Base-by-base conservation (phyloP, 2,888 invertebrate species). In the Hololepta plana region DNA sequence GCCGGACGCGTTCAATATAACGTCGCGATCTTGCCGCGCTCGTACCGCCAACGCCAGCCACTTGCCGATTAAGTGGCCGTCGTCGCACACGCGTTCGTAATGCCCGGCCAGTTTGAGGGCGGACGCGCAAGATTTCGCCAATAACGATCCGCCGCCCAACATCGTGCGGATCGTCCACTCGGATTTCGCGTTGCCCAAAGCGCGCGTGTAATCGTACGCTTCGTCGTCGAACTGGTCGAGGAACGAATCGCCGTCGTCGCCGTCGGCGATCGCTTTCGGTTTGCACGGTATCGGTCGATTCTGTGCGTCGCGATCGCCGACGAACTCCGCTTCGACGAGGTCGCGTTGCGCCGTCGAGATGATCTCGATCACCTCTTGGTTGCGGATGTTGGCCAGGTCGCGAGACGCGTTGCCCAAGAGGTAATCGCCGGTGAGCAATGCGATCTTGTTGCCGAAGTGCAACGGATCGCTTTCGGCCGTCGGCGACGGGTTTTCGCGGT, bases 381-480 rank as follows among this genome's bases (percentile, higher is more conserved):
- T 72, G 41, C 68, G 64, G 31, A 88, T 61, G 37, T 67, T 72
- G 21, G 91, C 87, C 31, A 91, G 58, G 45, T 84, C 85, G 1
- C 73, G 69, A 46, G 80, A 84, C 31, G 87, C 85, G 46, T 77
- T 87, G n/a, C 80, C 82, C 9, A 93, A 60, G 24, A 93, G 58
- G 45, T 87, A 91, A 54, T 93, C 93, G 12, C 54, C 93, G 43
- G 82, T 80, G 7, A 93, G 64, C 14, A 91, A 59, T 0, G 90
- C 85, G 42, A 93, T 80, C 61, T 91, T 91, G 55, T 93, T 93
- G 4, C 91, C 91, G 54, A 85, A 87, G 42, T 80, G 73, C 72
- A 90, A 75, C 47, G 87, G 84, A 32, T 62, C 52, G 3, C 12
- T 21, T 20, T 5, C 17, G 6, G n/a, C n/a, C n/a, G n/a, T n/a